A percentile compares a stretch with the other conserved stretches of the same genome.
These are phyloP conservation scores for Colinus virginianus DNA, from an alignment of 2,113 vertebrate species.

Conservation along the genomic window DNA sequence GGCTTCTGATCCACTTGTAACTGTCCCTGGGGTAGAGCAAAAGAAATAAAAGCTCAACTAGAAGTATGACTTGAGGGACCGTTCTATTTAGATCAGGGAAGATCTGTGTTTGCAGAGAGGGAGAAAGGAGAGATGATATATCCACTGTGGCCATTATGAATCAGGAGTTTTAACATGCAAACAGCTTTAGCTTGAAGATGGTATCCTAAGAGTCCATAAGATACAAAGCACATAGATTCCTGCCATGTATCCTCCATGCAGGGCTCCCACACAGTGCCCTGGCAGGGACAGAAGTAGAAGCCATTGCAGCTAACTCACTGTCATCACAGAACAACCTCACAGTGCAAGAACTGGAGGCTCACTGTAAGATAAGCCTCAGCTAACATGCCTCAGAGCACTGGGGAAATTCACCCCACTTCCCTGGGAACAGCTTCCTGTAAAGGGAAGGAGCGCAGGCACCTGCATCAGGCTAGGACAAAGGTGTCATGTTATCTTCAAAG, in stretches of 20 bases:
- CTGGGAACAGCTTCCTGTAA: neutral
- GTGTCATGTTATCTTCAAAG: neutral
- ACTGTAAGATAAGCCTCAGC: neutral
- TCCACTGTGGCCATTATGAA: neutral
- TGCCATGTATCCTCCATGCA: neutral
- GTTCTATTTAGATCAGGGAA: neutral
- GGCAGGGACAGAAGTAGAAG: neutral
- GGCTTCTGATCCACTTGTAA: conserved; percentile 27
- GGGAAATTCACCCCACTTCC: neutral
- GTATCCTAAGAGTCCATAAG: neutral
- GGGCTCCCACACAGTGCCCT: neutral
- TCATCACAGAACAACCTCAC: neutral
- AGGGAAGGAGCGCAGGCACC: neutral
- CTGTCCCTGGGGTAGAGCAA: neutral
- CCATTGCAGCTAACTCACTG: neutral
- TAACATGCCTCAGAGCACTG: neutral
- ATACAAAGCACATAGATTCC: neutral
- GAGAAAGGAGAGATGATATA: conserved; percentile 40
- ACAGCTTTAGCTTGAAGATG: conserved; percentile 17
- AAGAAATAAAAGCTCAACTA: neutral
- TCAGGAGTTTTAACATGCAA: neutral
- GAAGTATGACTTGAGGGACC: neutral
- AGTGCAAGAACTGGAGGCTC: neutral
- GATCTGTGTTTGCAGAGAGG: conserved; percentile 18
- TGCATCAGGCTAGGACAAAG: neutral